A percentile compares a stretch with the other conserved stretches of the same genome.
Evolutionary conservation across 1,140 invertebrate genomes (phyloP).

Genomic region (Dendroctonus ponderosae): DNA sequence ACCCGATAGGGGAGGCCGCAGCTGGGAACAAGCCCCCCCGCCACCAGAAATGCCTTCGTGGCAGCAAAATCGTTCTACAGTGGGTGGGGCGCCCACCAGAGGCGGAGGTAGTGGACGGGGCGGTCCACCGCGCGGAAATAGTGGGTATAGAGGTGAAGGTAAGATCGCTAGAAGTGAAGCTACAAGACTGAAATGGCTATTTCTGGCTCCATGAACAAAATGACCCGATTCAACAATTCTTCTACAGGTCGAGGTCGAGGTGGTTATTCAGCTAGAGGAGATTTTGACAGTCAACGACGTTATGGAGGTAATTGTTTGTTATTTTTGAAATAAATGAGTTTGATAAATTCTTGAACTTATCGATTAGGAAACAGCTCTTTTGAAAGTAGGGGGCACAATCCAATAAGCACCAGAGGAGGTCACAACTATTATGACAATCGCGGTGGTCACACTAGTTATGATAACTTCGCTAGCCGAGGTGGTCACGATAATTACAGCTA

Average conservation of each 20-base stretch:
- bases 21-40: constrained; percentile 84
- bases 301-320: constrained; percentile 6
- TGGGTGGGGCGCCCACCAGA: constrained; percentile 38
- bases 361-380: no score
- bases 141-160: background rate
- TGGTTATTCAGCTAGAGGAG: constrained; percentile 14
- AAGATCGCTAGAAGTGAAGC: background rate
- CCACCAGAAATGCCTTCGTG: constrained; percentile 95
- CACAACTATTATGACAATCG: constrained; percentile 25
- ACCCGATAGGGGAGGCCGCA: constrained; percentile 85
- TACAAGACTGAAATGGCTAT: no score
- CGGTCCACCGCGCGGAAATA: background rate
- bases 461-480: constrained; percentile 20
- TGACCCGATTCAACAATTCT: no score
- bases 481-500: constrained; percentile 31
- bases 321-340: no score
- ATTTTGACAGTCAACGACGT: constrained; percentile 5
- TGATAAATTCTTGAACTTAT: no score
- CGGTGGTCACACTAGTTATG: constrained; percentile 21
- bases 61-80: constrained; percentile 59
- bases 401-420: constrained; percentile 18
- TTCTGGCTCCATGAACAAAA: no score
- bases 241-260: background rate
- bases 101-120: constrained; percentile 32
- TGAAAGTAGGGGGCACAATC: no score